Conservation (phyloP, 2,797 vertebrate genomes). For the Anolis apletophallus region DNA sequence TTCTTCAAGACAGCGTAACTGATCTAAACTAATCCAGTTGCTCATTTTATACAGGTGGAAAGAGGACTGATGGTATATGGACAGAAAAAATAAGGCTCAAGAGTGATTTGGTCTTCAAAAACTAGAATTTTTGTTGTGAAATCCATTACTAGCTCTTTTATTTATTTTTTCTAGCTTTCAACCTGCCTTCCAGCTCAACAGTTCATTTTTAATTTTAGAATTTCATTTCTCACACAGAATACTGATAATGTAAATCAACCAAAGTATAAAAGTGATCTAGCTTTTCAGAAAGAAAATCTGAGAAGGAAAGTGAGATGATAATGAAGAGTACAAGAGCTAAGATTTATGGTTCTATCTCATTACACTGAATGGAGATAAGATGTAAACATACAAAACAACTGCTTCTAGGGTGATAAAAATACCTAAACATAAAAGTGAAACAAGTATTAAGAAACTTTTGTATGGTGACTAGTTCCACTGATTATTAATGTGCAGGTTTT, state of each 20-base stretch:
- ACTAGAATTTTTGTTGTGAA: conserved; percentile 32
- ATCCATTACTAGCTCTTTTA: conserved; percentile 12
- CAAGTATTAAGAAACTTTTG: not conserved
- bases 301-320: not conserved
- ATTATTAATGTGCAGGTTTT: not conserved
- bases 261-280: not conserved
- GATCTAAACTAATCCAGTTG: conserved; percentile 47
- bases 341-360: not conserved
- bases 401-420: not conserved
- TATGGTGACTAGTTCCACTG: not conserved
- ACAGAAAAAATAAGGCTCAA: not conserved
- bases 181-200: conserved; percentile 12
- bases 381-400: not conserved
- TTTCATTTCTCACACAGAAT: conserved; percentile 17
- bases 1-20: conserved; percentile 47
- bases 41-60: conserved; percentile 19
- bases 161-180: not conserved
- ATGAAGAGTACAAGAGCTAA: not conserved
- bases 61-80: not conserved
- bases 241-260: conserved; percentile 15
- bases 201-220: not conserved
- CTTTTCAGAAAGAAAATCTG: conserved; percentile 12
- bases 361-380: not conserved
- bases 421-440: not conserved
- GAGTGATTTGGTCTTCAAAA: conserved; percentile 34